Conservation (phyloP, 2,113 vertebrate species). For the Daphoenositta chrysoptera region DNA sequence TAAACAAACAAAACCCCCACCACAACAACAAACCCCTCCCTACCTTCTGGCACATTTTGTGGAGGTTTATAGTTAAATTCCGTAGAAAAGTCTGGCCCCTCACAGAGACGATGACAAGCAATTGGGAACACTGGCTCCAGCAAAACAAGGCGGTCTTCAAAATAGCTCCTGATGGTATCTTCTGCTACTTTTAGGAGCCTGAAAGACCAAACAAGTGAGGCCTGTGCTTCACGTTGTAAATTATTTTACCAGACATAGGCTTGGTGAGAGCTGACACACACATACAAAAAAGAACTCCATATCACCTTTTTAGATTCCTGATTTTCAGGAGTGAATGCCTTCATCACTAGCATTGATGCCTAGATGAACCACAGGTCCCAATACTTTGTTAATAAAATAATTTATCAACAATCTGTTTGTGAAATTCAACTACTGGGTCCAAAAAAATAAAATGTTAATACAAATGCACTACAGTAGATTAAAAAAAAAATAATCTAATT, state of each 20-base stretch:
- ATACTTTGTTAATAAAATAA: neutral
- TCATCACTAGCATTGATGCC: neutral
- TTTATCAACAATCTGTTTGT: neutral
- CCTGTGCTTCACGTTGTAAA: neutral
- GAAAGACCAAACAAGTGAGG: neutral
- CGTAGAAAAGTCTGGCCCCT: slow-evolving; percentile 89
- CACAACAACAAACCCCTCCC: neutral
- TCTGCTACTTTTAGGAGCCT: slow-evolving; percentile 90
- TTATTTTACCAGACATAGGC: neutral
- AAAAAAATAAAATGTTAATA: neutral
- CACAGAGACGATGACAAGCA: slow-evolving; percentile 91
- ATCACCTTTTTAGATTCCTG: neutral
- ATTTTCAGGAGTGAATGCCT: neutral
- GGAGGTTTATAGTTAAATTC: slow-evolving; percentile 88
- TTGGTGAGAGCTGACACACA: neutral
- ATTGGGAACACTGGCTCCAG: slow-evolving; percentile 91
- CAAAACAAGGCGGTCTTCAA: slow-evolving; percentile 85
- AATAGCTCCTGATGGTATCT: slow-evolving; percentile 88
- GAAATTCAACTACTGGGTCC: neutral
- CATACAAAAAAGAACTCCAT: neutral
- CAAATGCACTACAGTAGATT: neutral
- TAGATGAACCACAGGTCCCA: neutral
- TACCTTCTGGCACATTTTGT: slow-evolving; percentile 85
- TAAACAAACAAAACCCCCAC: neutral
- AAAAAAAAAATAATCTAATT: neutral